Conservation (phyloP, 2,888 invertebrate species). For the Hetaerina titia region DNA sequence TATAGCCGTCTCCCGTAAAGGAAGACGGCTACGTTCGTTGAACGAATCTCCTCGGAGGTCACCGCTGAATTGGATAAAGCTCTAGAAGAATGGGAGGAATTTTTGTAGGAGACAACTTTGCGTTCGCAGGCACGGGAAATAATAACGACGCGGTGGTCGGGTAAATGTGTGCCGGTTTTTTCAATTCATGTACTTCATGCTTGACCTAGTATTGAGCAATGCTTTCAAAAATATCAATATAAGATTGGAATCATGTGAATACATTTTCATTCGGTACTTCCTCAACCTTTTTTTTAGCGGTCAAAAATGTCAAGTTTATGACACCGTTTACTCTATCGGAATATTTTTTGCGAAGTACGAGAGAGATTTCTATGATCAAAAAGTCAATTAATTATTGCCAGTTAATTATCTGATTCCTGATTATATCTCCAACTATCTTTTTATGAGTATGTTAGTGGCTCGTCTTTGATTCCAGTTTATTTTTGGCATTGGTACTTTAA, state of each 20-base stretch:
- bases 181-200: too few species aligned
- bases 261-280: background rate
- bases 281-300: background rate
- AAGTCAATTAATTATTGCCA: too few species aligned
- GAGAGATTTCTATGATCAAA: too few species aligned
- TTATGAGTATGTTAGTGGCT: too few species aligned
- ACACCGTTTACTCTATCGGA: too few species aligned
- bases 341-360: too few species aligned
- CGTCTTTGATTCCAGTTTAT: too few species aligned
- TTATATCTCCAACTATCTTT: too few species aligned
- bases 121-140: background rate
- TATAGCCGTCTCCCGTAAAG: background rate
- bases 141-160: background rate
- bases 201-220: background rate
- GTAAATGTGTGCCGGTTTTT: background rate
- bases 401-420: too few species aligned
- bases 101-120: background rate
- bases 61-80: background rate
- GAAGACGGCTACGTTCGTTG: too few species aligned
- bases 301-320: too few species aligned
- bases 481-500: too few species aligned
- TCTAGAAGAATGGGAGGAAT: background rate
- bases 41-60: conserved; percentile 29
- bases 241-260: background rate
- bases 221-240: background rate